These are phyloP conservation scores for Rostratula benghalensis DNA, from an alignment of 2,113 vertebrate species.

Conservation along the genomic window DNA sequence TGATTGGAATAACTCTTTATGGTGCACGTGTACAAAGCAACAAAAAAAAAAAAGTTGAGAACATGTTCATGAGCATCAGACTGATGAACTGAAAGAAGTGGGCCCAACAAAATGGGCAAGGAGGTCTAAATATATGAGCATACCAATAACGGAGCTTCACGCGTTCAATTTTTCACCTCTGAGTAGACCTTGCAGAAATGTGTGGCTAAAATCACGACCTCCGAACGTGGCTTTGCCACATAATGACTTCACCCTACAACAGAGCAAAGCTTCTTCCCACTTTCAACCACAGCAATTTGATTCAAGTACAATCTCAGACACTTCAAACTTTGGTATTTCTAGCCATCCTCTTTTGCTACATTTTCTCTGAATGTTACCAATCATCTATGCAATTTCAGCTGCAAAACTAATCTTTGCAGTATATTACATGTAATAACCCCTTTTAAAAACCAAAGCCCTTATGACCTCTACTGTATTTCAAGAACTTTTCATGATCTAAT, in stretches of 20 bases:
- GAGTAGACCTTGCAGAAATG: neutral
- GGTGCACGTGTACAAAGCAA: neutral
- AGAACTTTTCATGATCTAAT: conserved; percentile 39
- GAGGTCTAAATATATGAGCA: neutral
- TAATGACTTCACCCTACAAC: conserved; percentile 12
- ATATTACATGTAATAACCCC: conserved; percentile 59
- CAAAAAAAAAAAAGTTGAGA: neutral
- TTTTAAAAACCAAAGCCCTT: conserved; percentile 52
- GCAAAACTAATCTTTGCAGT: conserved; percentile 72
- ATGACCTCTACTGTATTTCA: conserved; percentile 48
- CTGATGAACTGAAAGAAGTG: neutral
- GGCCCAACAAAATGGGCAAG: neutral
- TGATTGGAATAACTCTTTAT: neutral
- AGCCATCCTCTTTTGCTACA: conserved; percentile 11
- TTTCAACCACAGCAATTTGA: conserved; percentile 62
- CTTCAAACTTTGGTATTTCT: conserved; percentile 67
- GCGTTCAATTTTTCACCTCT: neutral
- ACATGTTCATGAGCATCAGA: neutral
- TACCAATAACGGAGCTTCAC: neutral
- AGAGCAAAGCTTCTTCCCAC: conserved; percentile 50
- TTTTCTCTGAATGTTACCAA: conserved; percentile 67
- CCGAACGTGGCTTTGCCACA: neutral
- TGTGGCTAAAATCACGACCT: conserved; percentile 21
- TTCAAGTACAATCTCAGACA: conserved; percentile 56
- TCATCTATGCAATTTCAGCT: conserved; percentile 70